Percentiles rank a stretch among this genome's conserved stretches.
Evolutionary conservation across 2,888 invertebrate species (phyloP).

Genomic region (Thymelicus sylvestris): DNA sequence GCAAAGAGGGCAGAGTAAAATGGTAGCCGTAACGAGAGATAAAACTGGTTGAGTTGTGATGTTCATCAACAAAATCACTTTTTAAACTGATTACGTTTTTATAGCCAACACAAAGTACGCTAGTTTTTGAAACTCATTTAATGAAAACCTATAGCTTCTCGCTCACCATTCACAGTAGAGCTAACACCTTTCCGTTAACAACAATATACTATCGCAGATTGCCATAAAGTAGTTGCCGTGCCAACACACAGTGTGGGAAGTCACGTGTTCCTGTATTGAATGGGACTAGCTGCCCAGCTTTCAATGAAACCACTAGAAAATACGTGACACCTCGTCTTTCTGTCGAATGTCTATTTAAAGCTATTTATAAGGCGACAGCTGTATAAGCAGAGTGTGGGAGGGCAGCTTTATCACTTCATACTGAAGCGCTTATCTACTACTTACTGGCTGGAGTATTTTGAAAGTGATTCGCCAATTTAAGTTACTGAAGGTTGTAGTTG

Average conservation of each 20-base stretch:
- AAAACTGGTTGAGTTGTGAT: too few relatives aligned
- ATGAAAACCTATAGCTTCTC: not conserved
- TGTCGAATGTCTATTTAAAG: slow-evolving; percentile 6
- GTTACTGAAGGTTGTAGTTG: too few relatives aligned
- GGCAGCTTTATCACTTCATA: too few relatives aligned
- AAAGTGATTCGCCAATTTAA: too few relatives aligned
- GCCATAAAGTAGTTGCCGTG: slow-evolving; percentile 6
- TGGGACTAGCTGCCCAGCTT: not conserved
- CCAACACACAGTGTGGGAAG: slow-evolving; percentile 10
- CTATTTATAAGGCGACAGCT: not conserved
- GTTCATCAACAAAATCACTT: too few relatives aligned
- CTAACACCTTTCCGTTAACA: not conserved
- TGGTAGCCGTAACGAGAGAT: too few relatives aligned
- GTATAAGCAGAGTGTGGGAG: not conserved
- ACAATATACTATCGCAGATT: slow-evolving; percentile 14
- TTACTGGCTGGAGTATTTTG: too few relatives aligned
- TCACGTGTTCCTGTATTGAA: not conserved
- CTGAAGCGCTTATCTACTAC: too few relatives aligned
- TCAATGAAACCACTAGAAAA: slow-evolving; percentile 8
- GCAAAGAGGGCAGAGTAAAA: too few relatives aligned
- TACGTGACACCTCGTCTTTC: slow-evolving; percentile 7
- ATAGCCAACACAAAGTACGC: too few relatives aligned
- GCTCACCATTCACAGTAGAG: not conserved
- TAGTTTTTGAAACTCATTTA: too few relatives aligned
- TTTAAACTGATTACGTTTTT: too few relatives aligned